phyloP scores from a whole-genome alignment of 2,797 vertebrate species.

The Pseudochirops corinnae region DNA sequence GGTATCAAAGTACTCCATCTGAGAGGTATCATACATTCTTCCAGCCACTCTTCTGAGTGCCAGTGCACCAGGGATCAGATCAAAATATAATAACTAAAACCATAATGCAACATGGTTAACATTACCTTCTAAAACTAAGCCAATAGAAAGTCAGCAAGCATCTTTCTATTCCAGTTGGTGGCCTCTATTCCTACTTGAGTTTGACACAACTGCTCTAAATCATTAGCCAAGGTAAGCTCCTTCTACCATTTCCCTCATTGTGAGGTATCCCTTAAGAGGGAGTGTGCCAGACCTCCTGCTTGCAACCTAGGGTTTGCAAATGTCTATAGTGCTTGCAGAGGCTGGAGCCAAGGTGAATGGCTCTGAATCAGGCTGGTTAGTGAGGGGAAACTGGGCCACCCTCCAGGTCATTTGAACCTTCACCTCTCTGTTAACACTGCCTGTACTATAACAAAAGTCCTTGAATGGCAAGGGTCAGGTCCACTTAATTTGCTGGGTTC shows the following conservation, averaged over 20 bases:
- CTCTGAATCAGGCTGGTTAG: not conserved
- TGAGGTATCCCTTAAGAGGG: not conserved
- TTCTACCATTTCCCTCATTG: not conserved
- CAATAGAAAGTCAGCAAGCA: not conserved
- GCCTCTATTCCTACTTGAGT: not conserved
- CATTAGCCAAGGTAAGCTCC: not conserved
- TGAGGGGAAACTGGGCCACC: not conserved
- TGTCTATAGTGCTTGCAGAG: not conserved
- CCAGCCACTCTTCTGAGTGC: not conserved
- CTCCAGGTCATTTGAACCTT: not conserved
- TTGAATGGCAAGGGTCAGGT: not conserved
- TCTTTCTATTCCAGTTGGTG: no score
- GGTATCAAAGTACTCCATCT: not conserved
- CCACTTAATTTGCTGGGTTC: not conserved
- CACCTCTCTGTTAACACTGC: not conserved
- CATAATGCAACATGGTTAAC: not conserved
- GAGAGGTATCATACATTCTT: not conserved
- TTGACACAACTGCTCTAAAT: not conserved
- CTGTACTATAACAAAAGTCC: not conserved
- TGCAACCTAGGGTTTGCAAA: not conserved
- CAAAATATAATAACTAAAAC: not conserved
- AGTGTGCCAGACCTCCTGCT: not conserved
- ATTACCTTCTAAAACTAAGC: not conserved
- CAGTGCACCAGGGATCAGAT: not conserved
- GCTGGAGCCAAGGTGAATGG: not conserved